A percentile compares a stretch with the other conserved stretches of the same genome.
Conservation (phyloP, 2,888 invertebrate genomes). For the Xanthorhoe designata region DNA sequence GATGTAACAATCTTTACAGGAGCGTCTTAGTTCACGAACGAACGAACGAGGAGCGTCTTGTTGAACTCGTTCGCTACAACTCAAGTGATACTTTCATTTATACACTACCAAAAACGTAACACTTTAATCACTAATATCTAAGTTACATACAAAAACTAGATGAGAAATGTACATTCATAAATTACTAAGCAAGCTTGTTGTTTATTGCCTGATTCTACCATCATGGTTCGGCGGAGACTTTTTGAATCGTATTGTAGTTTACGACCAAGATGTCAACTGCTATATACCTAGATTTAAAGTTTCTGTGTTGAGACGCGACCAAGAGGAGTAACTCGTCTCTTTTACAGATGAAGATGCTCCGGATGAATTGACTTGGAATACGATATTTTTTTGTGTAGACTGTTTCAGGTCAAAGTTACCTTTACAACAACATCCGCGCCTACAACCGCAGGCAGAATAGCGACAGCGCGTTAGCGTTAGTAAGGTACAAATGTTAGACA, state of each 20-base stretch:
- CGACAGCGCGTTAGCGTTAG: constrained; percentile 68
- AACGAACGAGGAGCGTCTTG: too few species aligned
- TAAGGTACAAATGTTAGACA: constrained; percentile 67
- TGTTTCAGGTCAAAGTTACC: constrained; percentile 1
- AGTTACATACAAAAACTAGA: not conserved
- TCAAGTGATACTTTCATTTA: not conserved
- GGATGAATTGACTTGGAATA: not conserved
- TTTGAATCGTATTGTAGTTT: not conserved
- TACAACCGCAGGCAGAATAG: constrained; percentile 63
- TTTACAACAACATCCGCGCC: constrained; percentile 52
- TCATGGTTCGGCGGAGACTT: not conserved
- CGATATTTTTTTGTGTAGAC: not conserved
- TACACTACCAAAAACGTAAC: not conserved
- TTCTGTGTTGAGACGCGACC: too few species aligned
- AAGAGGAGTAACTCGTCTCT: too few species aligned
- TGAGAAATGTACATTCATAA: not conserved
- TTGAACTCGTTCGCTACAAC: not conserved
- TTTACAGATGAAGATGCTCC: not conserved
- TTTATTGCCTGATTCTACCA: not conserved
- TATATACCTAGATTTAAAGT: too few species aligned
- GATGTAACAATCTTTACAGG: constrained; percentile 43
- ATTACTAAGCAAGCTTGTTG: not conserved
- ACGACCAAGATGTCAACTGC: too few species aligned
- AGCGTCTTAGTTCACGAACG: too few species aligned
- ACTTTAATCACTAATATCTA: not conserved